phyloP scores from a whole-genome alignment of 1,140 invertebrate species.

The Bombus haemorrhoidalis region DNA sequence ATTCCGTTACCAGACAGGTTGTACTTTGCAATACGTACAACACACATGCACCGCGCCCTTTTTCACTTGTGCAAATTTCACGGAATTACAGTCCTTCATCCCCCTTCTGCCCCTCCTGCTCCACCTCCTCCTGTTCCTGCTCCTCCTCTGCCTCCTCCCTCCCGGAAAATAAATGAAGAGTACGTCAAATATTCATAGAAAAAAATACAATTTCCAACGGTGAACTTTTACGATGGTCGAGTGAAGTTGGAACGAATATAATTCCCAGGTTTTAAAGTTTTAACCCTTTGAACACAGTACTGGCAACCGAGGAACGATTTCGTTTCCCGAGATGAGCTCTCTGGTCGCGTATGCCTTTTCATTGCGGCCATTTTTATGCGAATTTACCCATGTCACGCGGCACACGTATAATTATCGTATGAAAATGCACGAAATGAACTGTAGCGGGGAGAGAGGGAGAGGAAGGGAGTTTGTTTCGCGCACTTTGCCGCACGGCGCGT shows the following conservation, averaged over 20 bases:
- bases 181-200: background rate
- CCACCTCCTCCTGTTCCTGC: background rate
- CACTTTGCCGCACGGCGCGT: background rate
- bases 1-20: background rate
- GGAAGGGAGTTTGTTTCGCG: background rate
- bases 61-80: background rate
- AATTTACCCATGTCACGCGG: background rate
- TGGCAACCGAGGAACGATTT: background rate
- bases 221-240: background rate
- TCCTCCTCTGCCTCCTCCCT: background rate
- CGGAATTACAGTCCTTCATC: background rate
- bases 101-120: no score
- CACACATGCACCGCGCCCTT: background rate
- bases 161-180: background rate
- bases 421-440: slow-evolving; percentile 4
- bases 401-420: background rate
- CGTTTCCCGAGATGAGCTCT: background rate
- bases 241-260: background rate
- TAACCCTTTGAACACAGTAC: background rate
- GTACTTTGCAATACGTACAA: background rate
- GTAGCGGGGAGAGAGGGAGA: accelerated
- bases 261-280: background rate
- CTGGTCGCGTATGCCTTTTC: background rate
- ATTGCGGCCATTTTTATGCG: background rate
- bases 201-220: background rate